Evolutionary conservation across 2,888 invertebrate genomes (phyloP), one percentile per base, ranked within the genome.

Genomic region (Melanargia galathea): DNA sequence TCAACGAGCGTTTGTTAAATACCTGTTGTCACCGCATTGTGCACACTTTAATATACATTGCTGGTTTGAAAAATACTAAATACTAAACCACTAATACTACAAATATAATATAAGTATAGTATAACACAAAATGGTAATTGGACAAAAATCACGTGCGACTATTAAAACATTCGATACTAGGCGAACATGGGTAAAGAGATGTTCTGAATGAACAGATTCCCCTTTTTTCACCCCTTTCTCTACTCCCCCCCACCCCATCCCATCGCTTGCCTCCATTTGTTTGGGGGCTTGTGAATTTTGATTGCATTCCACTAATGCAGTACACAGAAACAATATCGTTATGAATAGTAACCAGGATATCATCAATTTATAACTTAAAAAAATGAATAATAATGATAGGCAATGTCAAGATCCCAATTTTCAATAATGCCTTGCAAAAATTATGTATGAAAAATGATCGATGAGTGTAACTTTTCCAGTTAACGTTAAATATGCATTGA

Each of bases 121-220:
- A n/a, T n/a, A 40, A 16, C 8, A 40, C n/a, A 16, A 6, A 16
- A 2, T 40, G 5, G 16, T 1, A 40, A 16, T 16, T 43, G 43
- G 11, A 16, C 16, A 10, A 56, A 6, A 60, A 48, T 22, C 22
- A 48, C 54, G 46, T 20, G 30, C 18, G 54, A 45, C 61, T 49
- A 58, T 49, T 57, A 63, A 63, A 61, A 63, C 66, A 61, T 61
- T 52, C 11, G 13, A 51, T 66, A 66, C 66, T 46, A 64, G 66
- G 64, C 43, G 11, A 60, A 16, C 52, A 64, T 64, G 33, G 38
- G 2, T n/a, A 2, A 13, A 8, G 8, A 55, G 46, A 43, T 30
- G 59, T 22, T 30, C 4, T 51, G n/a, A 55, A 48, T 55, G 48
- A 55, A 22, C 54, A 61, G 26, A 11, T 24, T 16, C 18, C 54